A percentile compares a stretch with the other conserved stretches of the same genome.
Conservation (phyloP, 2,113 vertebrate species). For the Leptocoma aspasia region DNA sequence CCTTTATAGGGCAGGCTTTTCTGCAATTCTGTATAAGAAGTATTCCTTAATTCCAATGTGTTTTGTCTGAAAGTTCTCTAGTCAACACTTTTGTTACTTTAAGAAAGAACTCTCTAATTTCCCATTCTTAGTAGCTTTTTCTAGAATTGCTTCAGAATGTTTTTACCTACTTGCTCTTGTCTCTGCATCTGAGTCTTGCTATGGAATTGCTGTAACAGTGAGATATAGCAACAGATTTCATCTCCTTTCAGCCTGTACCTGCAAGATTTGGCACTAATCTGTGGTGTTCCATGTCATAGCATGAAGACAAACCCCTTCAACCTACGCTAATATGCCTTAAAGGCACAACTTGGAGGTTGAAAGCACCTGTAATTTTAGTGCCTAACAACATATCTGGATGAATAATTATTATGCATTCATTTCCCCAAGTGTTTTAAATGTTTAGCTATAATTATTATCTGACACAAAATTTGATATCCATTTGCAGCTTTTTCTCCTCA, state of each 20-base stretch:
- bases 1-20: slow-evolving; percentile 53
- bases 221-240: background rate
- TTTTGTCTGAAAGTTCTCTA: slow-evolving; percentile 36
- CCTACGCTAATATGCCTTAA: background rate
- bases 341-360: background rate
- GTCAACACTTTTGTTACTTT: slow-evolving; percentile 29
- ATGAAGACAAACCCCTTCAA: background rate
- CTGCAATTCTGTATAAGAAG: slow-evolving; percentile 53
- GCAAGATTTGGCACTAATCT: background rate
- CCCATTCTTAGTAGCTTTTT: background rate
- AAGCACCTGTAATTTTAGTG: slow-evolving; percentile 6
- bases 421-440: background rate
- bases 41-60: slow-evolving; percentile 33
- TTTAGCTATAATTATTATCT: slow-evolving; percentile 5
- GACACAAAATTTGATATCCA: background rate
- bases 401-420: background rate
- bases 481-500: background rate
- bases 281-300: background rate
- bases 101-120: background rate
- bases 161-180: background rate
- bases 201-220: background rate
- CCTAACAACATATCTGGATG: background rate
- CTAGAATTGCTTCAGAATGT: background rate
- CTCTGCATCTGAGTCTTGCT: background rate
- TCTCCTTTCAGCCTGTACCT: background rate